Conservation (phyloP, 2,888 invertebrate species). For the Incurvaria masculella region DNA sequence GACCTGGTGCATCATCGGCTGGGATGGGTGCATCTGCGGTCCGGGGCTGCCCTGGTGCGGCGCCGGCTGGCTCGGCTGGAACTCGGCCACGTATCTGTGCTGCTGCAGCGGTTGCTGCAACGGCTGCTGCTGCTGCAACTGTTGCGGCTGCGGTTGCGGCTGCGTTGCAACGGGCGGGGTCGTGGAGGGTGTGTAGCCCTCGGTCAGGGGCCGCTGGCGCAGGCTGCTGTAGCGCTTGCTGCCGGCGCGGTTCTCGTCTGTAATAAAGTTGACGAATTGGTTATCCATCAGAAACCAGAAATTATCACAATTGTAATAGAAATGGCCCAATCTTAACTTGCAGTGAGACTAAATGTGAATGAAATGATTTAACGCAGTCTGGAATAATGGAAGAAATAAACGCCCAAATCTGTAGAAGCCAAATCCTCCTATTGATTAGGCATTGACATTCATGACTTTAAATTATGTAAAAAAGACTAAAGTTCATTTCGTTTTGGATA, state of each 20-base stretch:
- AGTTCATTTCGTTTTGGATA: no score
- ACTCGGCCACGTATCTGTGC: slow-evolving; percentile 7
- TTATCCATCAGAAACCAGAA: no score
- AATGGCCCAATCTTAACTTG: no score
- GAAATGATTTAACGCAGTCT: no score
- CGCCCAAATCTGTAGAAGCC: no score
- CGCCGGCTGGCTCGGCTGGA: slow-evolving; percentile 14
- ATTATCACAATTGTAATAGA: no score
- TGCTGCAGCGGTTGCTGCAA: slow-evolving; percentile 8
- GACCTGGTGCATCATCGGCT: slow-evolving; percentile 38
- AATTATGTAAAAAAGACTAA: no score
- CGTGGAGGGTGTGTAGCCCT: slow-evolving; percentile 37
- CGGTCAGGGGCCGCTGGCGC: slow-evolving; percentile 58
- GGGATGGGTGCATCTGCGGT: slow-evolving; percentile 27
- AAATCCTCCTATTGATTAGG: no score
- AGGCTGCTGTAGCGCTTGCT: slow-evolving; percentile 59
- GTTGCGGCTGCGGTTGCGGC: slow-evolving; percentile 19
- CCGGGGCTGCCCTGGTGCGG: slow-evolving; percentile 25
- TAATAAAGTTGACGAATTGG: no score
- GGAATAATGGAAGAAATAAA: no score
- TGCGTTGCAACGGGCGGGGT: slow-evolving; percentile 22
- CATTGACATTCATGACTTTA: no score
- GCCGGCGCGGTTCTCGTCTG: slow-evolving; percentile 28
- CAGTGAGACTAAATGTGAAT: no score
- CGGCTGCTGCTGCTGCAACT: slow-evolving; percentile 15